Conservation (phyloP, 1,140 invertebrate species). For the Battus philenor region DNA sequence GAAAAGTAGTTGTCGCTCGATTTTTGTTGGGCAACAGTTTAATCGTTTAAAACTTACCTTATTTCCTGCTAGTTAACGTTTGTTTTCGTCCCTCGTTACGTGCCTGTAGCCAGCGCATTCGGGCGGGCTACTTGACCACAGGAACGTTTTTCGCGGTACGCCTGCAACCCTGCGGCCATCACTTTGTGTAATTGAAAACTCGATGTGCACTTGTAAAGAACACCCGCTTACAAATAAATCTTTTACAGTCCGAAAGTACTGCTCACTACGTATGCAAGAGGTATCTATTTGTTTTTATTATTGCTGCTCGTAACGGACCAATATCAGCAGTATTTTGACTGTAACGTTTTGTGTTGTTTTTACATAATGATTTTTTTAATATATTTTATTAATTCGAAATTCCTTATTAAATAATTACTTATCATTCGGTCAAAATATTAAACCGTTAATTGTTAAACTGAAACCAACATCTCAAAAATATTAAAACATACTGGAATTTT, state of each 20-base stretch:
- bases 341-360: too few species aligned
- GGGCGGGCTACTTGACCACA: conserved; percentile 55
- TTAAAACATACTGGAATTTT: too few species aligned
- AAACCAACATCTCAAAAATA: too few species aligned
- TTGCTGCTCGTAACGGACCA: not conserved
- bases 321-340: too few species aligned
- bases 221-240: conserved; percentile 59
- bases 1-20: conserved; percentile 57
- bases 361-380: too few species aligned
- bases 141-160: conserved; percentile 56
- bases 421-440: too few species aligned
- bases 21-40: conserved; percentile 33
- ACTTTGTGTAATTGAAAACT: conserved; percentile 75
- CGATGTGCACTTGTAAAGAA: conserved; percentile 67
- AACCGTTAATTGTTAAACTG: too few species aligned
- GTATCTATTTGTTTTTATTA: conserved; percentile 6
- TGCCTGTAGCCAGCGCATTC: conserved; percentile 37
- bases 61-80: conserved; percentile 42
- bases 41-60: conserved; percentile 41
- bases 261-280: conserved; percentile 7
- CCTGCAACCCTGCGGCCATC: conserved; percentile 53
- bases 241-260: conserved; percentile 29
- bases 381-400: not conserved
- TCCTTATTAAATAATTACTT: too few species aligned
- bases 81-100: conserved; percentile 28